Percentiles rank a stretch among this genome's conserved stretches.
phyloP scores from a whole-genome alignment of 2,797 vertebrate species.

The Epinephelus awoara region DNA sequence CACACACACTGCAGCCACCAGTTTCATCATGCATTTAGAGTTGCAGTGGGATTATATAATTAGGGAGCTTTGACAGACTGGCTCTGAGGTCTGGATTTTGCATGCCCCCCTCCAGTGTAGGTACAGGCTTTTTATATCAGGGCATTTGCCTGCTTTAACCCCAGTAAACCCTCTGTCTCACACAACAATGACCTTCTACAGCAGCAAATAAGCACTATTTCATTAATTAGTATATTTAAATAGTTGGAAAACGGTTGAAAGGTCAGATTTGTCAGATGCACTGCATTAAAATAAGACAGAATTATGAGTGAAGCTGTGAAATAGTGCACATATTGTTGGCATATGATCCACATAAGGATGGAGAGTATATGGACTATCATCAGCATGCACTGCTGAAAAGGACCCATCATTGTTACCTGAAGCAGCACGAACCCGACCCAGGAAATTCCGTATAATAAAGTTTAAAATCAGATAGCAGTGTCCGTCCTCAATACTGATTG shows the following conservation, averaged over 20 bases:
- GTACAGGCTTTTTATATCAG: constrained; percentile 77
- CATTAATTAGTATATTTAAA: neutral
- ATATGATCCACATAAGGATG: neutral
- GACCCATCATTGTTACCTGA: constrained; percentile 71
- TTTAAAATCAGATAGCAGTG: constrained; percentile 13
- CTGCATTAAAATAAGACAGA: neutral
- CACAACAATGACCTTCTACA: constrained; percentile 58
- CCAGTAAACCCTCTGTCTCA: constrained; percentile 51
- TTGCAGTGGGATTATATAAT: constrained; percentile 82
- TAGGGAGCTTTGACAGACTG: constrained; percentile 72
- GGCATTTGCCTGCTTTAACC: constrained; percentile 71
- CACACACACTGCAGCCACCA: constrained; percentile 24
- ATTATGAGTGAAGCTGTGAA: too few species aligned
- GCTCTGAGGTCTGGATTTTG: constrained; percentile 67
- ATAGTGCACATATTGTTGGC: neutral
- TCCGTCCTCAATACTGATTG: constrained; percentile 33
- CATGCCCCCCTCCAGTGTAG: constrained; percentile 57
- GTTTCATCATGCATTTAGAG: constrained; percentile 78
- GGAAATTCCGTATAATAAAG: constrained; percentile 42
- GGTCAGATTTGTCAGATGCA: too few species aligned
- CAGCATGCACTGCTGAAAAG: neutral
- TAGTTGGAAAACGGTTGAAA: too few species aligned
- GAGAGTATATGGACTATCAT: neutral
- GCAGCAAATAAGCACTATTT: constrained; percentile 22
- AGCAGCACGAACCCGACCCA: constrained; percentile 57